Conservation (phyloP, 2,113 vertebrate genomes). For the Anolis carolinensis region DNA sequence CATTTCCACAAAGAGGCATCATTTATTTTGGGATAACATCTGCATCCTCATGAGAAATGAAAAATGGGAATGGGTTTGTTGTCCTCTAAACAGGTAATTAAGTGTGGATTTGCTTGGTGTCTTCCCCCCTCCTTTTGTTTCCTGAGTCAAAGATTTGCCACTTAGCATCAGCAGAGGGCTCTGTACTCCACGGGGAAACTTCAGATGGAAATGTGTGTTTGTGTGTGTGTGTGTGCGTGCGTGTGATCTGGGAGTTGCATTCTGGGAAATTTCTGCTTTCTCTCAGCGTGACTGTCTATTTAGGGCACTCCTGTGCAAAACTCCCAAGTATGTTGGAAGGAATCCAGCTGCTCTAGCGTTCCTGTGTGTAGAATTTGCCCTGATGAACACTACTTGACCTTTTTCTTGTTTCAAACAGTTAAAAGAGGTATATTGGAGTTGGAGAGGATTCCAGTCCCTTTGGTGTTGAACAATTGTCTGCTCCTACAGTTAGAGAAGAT, state of each 20-base stretch:
- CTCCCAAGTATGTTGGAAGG: conserved; percentile 43
- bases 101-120: background rate
- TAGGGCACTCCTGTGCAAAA: conserved; percentile 57
- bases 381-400: conserved; percentile 60
- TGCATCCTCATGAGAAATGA: background rate
- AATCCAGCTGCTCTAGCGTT: conserved; percentile 55
- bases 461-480: background rate
- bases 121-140: background rate
- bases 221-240: background rate
- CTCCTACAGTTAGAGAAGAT: background rate
- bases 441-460: background rate
- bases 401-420: conserved; percentile 46
- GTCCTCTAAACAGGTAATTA: background rate
- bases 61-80: background rate
- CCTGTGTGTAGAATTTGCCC: conserved; percentile 61
- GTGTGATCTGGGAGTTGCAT: conserved; percentile 14
- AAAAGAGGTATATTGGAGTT: conserved; percentile 7
- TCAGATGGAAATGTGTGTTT: background rate
- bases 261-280: conserved; percentile 43
- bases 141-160: background rate
- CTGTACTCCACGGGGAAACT: conserved; percentile 33
- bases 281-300: conserved; percentile 39
- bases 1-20: background rate
- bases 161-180: conserved; percentile 58
- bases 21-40: background rate